These are phyloP conservation scores for Platichthys flesus DNA, from an alignment of 2,113 vertebrate genomes.

Conservation along the genomic window DNA sequence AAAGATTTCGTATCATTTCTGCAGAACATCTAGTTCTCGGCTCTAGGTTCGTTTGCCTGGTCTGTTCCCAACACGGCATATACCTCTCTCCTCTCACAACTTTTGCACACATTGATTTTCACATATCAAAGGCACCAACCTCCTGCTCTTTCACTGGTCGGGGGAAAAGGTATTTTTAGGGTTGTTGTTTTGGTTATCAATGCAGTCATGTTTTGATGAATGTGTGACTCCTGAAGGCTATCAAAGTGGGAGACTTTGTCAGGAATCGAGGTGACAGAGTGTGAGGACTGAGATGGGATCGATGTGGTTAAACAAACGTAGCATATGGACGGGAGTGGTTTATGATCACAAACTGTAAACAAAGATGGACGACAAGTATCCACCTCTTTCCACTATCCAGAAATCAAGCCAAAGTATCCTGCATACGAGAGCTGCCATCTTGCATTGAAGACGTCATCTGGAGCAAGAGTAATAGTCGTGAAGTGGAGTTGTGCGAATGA, in stretches of 20 bases:
- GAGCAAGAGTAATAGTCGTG: too few relatives aligned
- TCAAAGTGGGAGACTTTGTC: not conserved
- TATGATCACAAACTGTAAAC: too few relatives aligned
- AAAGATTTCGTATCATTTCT: slow-evolving; percentile 9
- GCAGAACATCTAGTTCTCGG: not conserved
- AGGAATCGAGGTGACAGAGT: too few relatives aligned
- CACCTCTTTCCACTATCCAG: too few relatives aligned
- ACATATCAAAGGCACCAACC: not conserved
- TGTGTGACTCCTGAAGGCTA: not conserved
- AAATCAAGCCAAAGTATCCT: not conserved
- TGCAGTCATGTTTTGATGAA: not conserved
- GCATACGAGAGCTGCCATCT: not conserved
- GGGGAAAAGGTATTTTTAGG: not conserved
- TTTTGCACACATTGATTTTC: not conserved
- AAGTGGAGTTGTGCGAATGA: too few relatives aligned
- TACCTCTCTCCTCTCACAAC: slow-evolving; percentile 7
- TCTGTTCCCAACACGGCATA: slow-evolving; percentile 1
- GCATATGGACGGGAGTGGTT: too few relatives aligned
- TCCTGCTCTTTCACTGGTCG: not conserved
- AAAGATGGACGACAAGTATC: too few relatives aligned
- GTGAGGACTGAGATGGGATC: too few relatives aligned
- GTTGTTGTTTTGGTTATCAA: not conserved
- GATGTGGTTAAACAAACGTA: too few relatives aligned
- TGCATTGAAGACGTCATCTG: not conserved
- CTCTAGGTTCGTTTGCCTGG: not conserved